Evolutionary conservation across 2,888 invertebrate species (phyloP).

Genomic region (Balanococcus diminutus): DNA sequence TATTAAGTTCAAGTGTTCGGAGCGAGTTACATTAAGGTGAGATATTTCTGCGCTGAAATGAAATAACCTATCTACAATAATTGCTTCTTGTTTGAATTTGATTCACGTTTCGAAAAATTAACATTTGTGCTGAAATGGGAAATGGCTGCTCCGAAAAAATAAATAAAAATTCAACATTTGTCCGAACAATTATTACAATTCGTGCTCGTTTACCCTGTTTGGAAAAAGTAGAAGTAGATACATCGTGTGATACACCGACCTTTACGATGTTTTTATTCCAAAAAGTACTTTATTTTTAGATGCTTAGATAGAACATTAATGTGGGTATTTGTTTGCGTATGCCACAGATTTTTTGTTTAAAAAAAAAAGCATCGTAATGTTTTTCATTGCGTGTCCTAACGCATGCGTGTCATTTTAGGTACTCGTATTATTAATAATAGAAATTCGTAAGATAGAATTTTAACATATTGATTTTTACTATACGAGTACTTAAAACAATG

Average conservation of each 20-base stretch:
- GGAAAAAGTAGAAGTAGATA: not conserved
- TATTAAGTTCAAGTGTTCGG: no score
- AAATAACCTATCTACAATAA: not conserved
- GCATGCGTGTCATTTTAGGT: slow-evolving; percentile 3
- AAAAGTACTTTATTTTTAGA: no score
- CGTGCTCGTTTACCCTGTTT: not conserved
- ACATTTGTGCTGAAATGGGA: not conserved
- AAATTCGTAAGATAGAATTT: slow-evolving; percentile 7
- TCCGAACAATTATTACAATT: not conserved
- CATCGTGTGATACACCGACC: no score
- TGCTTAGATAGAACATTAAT: no score
- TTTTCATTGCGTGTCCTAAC: not conserved
- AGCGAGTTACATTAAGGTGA: not conserved
- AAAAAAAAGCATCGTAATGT: not conserved
- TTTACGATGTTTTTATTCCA: no score
- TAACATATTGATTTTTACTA: slow-evolving; percentile 25
- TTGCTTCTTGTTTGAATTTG: not conserved
- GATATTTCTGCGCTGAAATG: not conserved
- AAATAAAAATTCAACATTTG: not conserved
- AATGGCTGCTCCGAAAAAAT: not conserved
- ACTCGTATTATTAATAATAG: slow-evolving; percentile 25
- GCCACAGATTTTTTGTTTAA: not conserved
- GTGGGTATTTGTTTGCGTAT: not conserved
- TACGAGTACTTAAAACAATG: slow-evolving; percentile 24
- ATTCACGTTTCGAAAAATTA: not conserved